phyloP scores from a whole-genome alignment of 2,113 vertebrate species.

The Anolis sagrei region DNA sequence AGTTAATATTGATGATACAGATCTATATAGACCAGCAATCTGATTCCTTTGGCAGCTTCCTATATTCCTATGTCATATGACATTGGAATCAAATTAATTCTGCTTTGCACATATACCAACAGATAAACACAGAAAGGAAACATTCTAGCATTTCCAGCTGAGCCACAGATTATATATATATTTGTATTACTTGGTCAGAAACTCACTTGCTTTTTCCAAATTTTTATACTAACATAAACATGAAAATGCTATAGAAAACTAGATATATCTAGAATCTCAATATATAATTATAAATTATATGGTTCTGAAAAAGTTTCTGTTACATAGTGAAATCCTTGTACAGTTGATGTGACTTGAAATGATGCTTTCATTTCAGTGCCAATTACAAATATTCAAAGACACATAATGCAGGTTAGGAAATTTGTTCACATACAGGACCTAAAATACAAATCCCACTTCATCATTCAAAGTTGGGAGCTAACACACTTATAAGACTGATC shows the following conservation, averaged over 20 bases:
- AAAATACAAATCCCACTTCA: neutral
- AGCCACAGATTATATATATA: neutral
- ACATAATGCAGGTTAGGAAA: neutral
- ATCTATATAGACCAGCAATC: no score
- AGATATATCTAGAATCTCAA: neutral
- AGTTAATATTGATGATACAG: no score
- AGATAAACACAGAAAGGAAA: neutral
- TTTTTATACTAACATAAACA: neutral
- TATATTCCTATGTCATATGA: no score
- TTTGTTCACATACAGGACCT: neutral
- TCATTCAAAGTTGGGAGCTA: neutral
- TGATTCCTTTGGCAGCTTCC: no score
- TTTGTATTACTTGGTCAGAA: neutral
- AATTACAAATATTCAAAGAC: neutral
- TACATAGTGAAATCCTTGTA: neutral
- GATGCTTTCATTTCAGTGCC: neutral
- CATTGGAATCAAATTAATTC: neutral
- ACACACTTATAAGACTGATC: neutral
- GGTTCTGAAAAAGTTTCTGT: neutral
- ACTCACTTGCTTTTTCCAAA: neutral
- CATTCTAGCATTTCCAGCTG: neutral
- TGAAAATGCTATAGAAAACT: neutral
- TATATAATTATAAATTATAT: neutral
- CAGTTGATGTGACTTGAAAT: neutral
- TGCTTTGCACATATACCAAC: neutral